Evolutionary conservation across 2,888 invertebrate genomes (phyloP), one percentile per base, ranked within the genome.

Genomic region (Lysandra bellargus): DNA sequence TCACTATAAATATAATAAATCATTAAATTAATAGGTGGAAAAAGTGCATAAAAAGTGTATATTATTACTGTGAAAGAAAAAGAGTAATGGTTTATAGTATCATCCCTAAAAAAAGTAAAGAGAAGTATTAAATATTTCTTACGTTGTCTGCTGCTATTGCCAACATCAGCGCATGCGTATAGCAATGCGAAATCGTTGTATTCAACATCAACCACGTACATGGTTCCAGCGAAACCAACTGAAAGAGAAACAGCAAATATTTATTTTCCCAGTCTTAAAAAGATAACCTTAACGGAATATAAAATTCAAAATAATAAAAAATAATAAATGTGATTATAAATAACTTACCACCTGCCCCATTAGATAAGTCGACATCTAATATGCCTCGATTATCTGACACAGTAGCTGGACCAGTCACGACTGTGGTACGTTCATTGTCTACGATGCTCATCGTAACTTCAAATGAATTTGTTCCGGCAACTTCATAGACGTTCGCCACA

Each of bases 171-270:
- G 86, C 97, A 97, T 78, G 96, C 95, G 92, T 96, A 97, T 3
- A 96, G 90, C 0, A 97, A 93, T 0, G 96, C 95, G 84, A 95
- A 97, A 76, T 93, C 94, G 0, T 86, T 88, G 87, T 97, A 96
- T 85, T 96, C 96, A 0, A 96, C 96, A 72, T 93, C 96, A 81
- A 97, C 85, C 69, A 97, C 89, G 95, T 96, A 96, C 83, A 96
- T 95, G 0, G 95, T 95, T 1, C 95, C 93, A 44, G 85, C 81
- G 78, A 88, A 85, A 33, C 84, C 84, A 57, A 83, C 92, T 93
- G 87, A 30, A 87, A 87, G 60, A 1, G 3, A 79, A 17, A 80
- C 79, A 30, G 30, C 30, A 30, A 30, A 30, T 30, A 30, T 64
- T 30, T 23, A 30, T 64, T 77, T 53, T 40, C 0, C n/a, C 4